Evolutionary conservation across 2,888 invertebrate species (phyloP).

Genomic region (Nephrotoma guestfalica): DNA sequence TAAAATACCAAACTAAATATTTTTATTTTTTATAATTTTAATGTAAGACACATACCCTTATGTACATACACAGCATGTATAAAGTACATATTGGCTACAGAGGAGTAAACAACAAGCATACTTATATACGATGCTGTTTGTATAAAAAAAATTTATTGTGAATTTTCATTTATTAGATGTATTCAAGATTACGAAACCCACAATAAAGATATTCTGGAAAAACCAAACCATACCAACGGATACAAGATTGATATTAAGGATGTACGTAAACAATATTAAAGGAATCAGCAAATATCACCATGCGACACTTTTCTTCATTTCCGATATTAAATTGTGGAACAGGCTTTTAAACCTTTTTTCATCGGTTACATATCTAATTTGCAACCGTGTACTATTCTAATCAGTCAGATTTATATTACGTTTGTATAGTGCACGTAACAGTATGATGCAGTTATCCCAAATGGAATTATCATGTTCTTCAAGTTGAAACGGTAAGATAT

Average conservation of each 20-base stretch:
- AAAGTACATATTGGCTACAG: not conserved
- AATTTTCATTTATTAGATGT: not conserved
- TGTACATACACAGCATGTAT: not conserved
- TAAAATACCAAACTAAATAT: not conserved
- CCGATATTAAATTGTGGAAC: not conserved
- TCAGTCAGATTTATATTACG: not conserved
- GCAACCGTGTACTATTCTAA: not conserved
- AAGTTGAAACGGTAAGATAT: too few relatives aligned
- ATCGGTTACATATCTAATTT: not conserved
- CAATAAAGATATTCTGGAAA: not conserved
- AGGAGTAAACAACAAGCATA: not conserved
- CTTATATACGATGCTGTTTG: not conserved
- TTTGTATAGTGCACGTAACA: not conserved
- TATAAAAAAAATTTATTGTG: not conserved
- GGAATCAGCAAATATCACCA: not conserved
- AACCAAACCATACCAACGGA: not conserved
- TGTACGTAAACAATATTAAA: not conserved
- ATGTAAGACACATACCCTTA: not conserved
- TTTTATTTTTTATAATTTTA: not conserved
- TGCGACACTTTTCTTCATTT: not conserved
- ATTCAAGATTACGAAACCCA: not conserved
- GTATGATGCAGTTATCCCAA: not conserved
- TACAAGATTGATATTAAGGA: not conserved
- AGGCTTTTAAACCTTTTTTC: not conserved
- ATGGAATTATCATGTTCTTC: not conserved